A percentile compares a stretch with the other conserved stretches of the same genome.
Conservation (phyloP, 1,140 invertebrate species). For the Diabrotica undecimpunctata region DNA sequence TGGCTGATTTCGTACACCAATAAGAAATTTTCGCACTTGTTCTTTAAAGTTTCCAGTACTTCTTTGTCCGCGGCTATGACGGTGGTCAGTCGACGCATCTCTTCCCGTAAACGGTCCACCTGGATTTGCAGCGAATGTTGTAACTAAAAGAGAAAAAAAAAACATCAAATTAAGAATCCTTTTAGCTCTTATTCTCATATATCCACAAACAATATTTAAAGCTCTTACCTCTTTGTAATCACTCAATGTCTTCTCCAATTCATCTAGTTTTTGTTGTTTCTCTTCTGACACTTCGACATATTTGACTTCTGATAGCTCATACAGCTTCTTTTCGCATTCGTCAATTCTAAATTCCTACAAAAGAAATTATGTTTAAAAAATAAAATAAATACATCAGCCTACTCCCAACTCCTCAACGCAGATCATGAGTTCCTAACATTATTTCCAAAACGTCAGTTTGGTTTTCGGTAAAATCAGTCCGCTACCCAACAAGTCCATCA, state of each 20-base stretch:
- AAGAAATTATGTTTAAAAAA: background rate
- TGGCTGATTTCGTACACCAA: conserved; percentile 53
- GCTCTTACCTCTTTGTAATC: conserved; percentile 44
- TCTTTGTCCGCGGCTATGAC: conserved; percentile 46
- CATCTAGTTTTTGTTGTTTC: conserved; percentile 47
- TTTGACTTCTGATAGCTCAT: conserved; percentile 29
- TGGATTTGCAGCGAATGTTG: conserved; percentile 49
- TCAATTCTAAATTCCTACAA: conserved; percentile 39
- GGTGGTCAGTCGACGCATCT: conserved; percentile 48
- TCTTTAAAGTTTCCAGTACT: conserved; percentile 39
- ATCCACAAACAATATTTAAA: background rate
- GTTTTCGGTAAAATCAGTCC: no score
- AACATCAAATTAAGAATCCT: no score
- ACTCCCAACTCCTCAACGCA: no score
- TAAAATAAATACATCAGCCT: background rate
- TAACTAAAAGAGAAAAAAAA: conserved; percentile 10
- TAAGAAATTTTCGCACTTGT: conserved; percentile 44
- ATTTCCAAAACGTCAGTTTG: no score
- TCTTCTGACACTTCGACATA: conserved; percentile 41
- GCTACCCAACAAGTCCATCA: no score
- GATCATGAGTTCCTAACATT: no score
- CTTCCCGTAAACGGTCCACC: conserved; percentile 53
- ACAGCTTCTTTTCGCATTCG: conserved; percentile 34
- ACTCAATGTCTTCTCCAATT: conserved; percentile 46
- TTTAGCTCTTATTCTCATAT: no score